Evolutionary conservation across 2,888 invertebrate species (phyloP).

Genomic region (Iphiclides podalirius): DNA sequence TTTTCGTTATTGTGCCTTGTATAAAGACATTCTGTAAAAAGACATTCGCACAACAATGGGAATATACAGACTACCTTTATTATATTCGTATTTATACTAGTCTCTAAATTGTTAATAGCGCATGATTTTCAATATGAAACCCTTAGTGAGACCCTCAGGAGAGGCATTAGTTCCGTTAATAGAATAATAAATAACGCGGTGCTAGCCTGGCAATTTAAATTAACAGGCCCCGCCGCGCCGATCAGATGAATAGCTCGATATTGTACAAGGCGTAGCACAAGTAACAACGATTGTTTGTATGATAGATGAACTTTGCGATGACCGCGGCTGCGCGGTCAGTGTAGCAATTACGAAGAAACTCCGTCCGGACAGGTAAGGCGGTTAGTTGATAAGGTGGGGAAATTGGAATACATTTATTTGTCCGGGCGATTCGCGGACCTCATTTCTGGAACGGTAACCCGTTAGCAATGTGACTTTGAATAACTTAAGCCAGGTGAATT

Average conservation of each 20-base stretch:
- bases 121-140: neutral
- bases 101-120: neutral
- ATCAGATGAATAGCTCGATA: slow-evolving; percentile 3
- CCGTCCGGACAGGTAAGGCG: neutral
- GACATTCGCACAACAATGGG: too few species aligned
- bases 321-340: slow-evolving; percentile 13
- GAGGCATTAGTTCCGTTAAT: slow-evolving; percentile 1
- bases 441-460: neutral
- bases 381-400: slow-evolving; percentile 6
- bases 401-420: slow-evolving; percentile 20
- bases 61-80: too few species aligned
- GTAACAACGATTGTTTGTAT: slow-evolving; percentile 12
- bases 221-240: neutral
- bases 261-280: slow-evolving; percentile 1
- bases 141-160: neutral
- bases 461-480: too few species aligned
- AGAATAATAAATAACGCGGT: slow-evolving; percentile 7
- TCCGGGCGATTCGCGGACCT: neutral
- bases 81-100: neutral
- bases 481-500: too few species aligned
- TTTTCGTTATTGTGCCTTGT: too few species aligned
- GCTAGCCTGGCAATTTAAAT: slow-evolving; percentile 12
- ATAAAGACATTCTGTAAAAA: too few species aligned
- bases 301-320: slow-evolving; percentile 20
- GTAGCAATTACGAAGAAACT: slow-evolving; percentile 18